Evolutionary conservation across 2,888 invertebrate genomes (phyloP).

Genomic region (Drosophila nr. perissopoda): DNA sequence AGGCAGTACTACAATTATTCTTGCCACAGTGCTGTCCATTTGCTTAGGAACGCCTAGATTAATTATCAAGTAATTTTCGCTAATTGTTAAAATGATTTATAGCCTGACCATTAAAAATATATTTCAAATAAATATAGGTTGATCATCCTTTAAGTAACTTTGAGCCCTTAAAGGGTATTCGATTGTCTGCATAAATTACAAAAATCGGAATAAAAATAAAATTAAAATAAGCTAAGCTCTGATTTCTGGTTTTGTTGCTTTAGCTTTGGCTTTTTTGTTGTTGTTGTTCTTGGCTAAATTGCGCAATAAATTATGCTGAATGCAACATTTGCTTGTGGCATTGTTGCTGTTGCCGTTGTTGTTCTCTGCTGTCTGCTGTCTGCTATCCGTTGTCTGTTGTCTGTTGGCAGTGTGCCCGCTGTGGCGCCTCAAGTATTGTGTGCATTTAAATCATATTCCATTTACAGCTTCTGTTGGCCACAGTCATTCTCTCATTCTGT

Average conservation of each 20-base stretch:
- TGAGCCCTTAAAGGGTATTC: background rate
- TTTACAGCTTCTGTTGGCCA: conserved; percentile 63
- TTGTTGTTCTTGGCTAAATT: conserved; percentile 51
- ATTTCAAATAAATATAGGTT: background rate
- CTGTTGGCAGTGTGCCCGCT: conserved; percentile 28
- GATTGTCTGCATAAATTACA: background rate
- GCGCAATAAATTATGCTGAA: conserved; percentile 60
- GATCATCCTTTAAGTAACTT: background rate
- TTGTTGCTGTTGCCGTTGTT: background rate
- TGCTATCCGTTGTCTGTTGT: background rate
- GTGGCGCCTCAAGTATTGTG: conserved; percentile 68
- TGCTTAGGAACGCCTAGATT: background rate
- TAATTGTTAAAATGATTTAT: background rate
- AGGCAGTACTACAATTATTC: background rate
- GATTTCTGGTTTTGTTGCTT: conserved; percentile 10
- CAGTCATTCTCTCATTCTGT: conserved; percentile 7
- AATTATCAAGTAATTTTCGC: background rate
- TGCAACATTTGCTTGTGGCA: conserved; percentile 22
- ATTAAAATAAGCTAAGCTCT: background rate
- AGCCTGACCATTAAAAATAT: background rate
- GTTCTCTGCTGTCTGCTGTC: background rate
- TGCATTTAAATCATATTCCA: conserved; percentile 69
- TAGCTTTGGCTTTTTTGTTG: conserved; percentile 4
- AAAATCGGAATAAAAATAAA: background rate
- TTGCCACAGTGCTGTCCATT: background rate